Conservation (phyloP, 2,113 vertebrate genomes). For the Tetrax tetrax region DNA sequence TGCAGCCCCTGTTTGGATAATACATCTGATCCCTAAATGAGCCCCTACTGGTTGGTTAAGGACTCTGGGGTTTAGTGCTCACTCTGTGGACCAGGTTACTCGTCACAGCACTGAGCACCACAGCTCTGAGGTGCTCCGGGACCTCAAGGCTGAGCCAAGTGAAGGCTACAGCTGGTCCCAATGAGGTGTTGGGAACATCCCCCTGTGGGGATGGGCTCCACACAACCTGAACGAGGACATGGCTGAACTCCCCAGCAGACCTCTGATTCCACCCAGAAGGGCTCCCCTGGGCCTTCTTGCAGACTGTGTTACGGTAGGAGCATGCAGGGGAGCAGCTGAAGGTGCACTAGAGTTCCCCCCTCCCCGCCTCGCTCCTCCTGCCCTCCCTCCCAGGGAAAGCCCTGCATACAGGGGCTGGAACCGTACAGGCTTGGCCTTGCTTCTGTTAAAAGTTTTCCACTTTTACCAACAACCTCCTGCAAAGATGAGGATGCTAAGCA, state of each 20-base stretch:
- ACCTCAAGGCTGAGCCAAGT: background rate
- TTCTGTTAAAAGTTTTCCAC: background rate
- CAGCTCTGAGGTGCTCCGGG: background rate
- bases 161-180: background rate
- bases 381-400: background rate
- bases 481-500: background rate
- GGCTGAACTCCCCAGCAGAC: background rate
- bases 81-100: background rate
- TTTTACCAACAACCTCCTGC: background rate
- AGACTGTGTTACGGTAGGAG: background rate
- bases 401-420: fast-evolving
- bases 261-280: background rate
- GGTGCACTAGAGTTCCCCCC: background rate
- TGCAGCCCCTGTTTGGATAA: background rate
- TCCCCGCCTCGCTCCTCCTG: background rate
- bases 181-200: background rate
- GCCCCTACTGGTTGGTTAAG: background rate
- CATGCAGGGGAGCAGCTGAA: background rate
- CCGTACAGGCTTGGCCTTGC: fast-evolving
- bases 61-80: background rate
- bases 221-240: background rate
- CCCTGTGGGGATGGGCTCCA: background rate
- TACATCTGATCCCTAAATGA: background rate
- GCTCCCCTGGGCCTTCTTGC: fast-evolving
- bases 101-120: background rate